Conservation (phyloP, 2,888 invertebrate species). For the Alsophila aescularia region DNA sequence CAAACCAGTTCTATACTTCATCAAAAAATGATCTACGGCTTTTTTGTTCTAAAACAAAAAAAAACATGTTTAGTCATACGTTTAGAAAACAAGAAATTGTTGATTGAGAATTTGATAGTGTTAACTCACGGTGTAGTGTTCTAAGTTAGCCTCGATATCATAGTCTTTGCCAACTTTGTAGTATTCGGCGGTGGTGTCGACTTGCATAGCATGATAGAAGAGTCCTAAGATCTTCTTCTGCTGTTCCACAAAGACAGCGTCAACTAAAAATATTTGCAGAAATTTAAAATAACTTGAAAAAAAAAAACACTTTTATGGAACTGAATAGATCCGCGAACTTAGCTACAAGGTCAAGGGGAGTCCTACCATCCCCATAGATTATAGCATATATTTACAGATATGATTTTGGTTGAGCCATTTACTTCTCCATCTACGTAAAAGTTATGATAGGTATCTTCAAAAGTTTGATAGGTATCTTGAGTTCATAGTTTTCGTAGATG, state of each 20-base stretch:
- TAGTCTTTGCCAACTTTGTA: slow-evolving; percentile 65
- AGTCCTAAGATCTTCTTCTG: slow-evolving; percentile 76
- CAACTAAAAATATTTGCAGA: too few species aligned
- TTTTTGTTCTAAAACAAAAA: slow-evolving; percentile 61
- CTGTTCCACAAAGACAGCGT: slow-evolving; percentile 47
- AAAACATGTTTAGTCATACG: neutral
- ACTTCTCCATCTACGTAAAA: too few species aligned
- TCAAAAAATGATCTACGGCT: slow-evolving; percentile 73
- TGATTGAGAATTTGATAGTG: neutral
- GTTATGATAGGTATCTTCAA: too few species aligned
- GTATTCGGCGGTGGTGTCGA: slow-evolving; percentile 61
- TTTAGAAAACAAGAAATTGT: neutral
- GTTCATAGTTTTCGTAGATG: too few species aligned
- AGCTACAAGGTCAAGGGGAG: too few species aligned
- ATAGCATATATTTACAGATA: too few species aligned
- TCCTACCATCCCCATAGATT: too few species aligned
- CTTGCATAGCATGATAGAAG: slow-evolving; percentile 70
- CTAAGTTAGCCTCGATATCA: slow-evolving; percentile 64
- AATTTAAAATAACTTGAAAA: slow-evolving; percentile 8
- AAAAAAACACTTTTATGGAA: neutral
- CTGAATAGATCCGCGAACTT: too few species aligned
- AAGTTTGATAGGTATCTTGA: too few species aligned
- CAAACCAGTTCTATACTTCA: slow-evolving; percentile 70
- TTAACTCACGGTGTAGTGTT: slow-evolving; percentile 65
- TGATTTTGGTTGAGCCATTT: too few species aligned